These are phyloP conservation scores for Oscheius sp. DNA, from an alignment of 1,140 invertebrate species.

Conservation along the genomic window DNA sequence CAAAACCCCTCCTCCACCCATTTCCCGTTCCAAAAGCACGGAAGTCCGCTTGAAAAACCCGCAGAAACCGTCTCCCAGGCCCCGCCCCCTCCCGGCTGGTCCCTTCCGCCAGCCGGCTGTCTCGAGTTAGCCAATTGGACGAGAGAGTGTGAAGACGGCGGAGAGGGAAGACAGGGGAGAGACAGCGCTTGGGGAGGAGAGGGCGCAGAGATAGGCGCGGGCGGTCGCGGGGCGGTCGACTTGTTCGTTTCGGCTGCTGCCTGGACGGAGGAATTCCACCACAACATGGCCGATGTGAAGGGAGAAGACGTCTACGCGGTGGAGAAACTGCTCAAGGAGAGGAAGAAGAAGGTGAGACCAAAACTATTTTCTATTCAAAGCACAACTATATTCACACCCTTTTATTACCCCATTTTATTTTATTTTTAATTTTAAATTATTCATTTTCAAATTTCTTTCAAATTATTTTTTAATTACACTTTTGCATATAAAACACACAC, in stretches of 20 bases:
- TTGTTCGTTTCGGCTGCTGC: not conserved
- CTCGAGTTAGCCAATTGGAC: conserved; percentile 6
- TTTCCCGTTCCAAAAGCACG: too few species aligned
- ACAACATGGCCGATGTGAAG: conserved; percentile 2
- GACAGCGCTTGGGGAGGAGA: not conserved
- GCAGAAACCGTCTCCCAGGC: too few species aligned
- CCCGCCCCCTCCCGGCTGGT: not conserved
- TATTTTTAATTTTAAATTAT: not conserved
- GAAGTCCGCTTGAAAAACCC: too few species aligned
- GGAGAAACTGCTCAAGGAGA: not conserved
- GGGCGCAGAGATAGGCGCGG: not conserved
- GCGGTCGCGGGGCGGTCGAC: not conserved
- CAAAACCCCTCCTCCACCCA: too few species aligned
- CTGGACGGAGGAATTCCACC: not conserved
- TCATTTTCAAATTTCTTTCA: not conserved
- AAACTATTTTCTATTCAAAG: too few species aligned
- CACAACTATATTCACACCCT: too few species aligned
- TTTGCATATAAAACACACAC: not conserved
- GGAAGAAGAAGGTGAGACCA: not conserved
- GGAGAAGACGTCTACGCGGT: conserved; percentile 8
- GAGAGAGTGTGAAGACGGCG: not conserved
- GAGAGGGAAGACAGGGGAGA: not conserved
- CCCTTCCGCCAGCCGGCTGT: not conserved
- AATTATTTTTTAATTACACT: not conserved
- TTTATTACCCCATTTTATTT: too few species aligned